These are phyloP conservation scores for Eledona agricola DNA, from an alignment of 2,888 invertebrate genomes.

Conservation along the genomic window DNA sequence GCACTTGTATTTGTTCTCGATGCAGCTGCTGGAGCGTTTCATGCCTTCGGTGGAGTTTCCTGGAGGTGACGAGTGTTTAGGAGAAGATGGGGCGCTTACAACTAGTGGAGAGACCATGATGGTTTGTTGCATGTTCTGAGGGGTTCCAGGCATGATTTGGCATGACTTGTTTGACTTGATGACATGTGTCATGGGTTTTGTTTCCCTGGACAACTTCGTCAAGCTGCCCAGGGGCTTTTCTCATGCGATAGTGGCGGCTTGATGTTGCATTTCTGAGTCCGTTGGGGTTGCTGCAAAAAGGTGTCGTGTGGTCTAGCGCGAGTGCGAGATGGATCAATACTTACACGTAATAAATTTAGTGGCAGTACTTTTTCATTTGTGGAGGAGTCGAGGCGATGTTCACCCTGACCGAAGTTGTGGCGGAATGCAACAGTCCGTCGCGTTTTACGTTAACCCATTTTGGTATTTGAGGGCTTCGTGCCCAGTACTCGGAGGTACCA, in stretches of 20 bases:
- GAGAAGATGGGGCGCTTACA: constrained; percentile 43
- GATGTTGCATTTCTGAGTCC: background rate
- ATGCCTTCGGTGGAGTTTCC: constrained; percentile 33
- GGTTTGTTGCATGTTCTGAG: constrained; percentile 21
- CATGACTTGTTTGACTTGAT: constrained; percentile 42
- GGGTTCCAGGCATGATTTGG: constrained; percentile 41
- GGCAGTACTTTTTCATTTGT: constrained; percentile 6
- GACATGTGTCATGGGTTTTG: constrained; percentile 41
- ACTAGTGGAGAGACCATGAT: constrained; percentile 37
- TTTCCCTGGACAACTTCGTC: constrained; percentile 44
- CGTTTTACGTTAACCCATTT: constrained; percentile 50
- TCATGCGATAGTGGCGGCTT: constrained; percentile 30
- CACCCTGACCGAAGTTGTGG: constrained; percentile 17
- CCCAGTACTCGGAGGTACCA: constrained; percentile 52
- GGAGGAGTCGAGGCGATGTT: constrained; percentile 1
- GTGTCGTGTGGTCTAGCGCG: no score
- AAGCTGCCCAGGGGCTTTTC: constrained; percentile 44
- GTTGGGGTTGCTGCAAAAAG: constrained; percentile 3
- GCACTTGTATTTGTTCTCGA: constrained; percentile 56
- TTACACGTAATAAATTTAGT: constrained; percentile 10
- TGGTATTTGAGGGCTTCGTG: constrained; percentile 53
- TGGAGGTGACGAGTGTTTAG: constrained; percentile 6
- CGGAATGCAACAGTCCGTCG: constrained; percentile 45
- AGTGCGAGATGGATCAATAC: no score
- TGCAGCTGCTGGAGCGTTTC: constrained; percentile 50